Percentiles rank a stretch among this genome's conserved stretches.
phyloP scores from a whole-genome alignment of 2,113 vertebrate species.

The Reinhardtius hippoglossoides region DNA sequence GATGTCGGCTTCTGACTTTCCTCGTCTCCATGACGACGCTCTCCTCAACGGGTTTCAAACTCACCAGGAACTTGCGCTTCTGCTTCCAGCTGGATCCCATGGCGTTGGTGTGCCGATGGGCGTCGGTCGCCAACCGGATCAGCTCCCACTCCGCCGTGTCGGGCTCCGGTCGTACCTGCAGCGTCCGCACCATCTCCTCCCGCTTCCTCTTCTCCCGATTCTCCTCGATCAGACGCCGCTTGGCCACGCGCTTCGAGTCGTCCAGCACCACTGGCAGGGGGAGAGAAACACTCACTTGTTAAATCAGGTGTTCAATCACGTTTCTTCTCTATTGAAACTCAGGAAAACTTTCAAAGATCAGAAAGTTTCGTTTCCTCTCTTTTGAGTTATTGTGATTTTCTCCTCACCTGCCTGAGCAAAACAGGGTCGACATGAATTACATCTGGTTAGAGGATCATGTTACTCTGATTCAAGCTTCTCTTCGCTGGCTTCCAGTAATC shows the following conservation, averaged over 20 bases:
- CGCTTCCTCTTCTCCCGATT: conserved; percentile 93
- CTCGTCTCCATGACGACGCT: too few species aligned
- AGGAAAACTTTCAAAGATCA: too few species aligned
- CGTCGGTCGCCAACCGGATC: conserved; percentile 92
- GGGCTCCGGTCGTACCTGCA: conserved; percentile 93
- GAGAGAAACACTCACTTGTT: not conserved
- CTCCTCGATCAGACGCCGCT: conserved; percentile 97
- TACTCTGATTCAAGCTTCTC: too few species aligned
- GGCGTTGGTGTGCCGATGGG: conserved; percentile 95
- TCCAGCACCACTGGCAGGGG: conserved; percentile 92
- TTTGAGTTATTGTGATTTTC: too few species aligned
- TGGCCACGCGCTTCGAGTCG: conserved; percentile 94
- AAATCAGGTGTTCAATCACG: too few species aligned
- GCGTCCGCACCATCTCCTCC: conserved; percentile 93
- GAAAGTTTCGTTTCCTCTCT: too few species aligned
- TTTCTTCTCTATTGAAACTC: too few species aligned
- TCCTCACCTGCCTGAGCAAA: too few species aligned
- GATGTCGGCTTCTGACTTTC: too few species aligned
- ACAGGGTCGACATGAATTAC: too few species aligned
- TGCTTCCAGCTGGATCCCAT: conserved; percentile 98
- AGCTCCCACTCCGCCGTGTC: conserved; percentile 93
- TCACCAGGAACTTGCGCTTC: conserved; percentile 97
- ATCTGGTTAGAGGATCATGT: too few species aligned
- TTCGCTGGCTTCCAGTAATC: too few species aligned
- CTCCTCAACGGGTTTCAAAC: not conserved